Conservation (phyloP, 2,113 vertebrate species). For the Callorhinus ursinus region DNA sequence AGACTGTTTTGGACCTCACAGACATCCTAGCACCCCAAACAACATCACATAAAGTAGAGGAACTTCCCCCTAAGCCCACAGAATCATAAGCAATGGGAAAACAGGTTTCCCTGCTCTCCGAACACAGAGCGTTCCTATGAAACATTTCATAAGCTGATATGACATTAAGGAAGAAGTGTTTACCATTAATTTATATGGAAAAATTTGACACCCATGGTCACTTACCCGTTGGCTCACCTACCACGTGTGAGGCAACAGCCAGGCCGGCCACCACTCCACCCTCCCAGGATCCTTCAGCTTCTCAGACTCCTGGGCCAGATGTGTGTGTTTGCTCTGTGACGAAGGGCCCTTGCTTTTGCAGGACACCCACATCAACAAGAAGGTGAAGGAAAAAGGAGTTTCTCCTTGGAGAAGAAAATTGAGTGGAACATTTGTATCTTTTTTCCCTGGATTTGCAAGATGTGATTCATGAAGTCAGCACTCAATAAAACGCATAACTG, state of each 20-base stretch:
- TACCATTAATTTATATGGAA: background rate
- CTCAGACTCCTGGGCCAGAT: background rate
- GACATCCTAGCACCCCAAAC: background rate
- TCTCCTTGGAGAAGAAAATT: constrained; percentile 78
- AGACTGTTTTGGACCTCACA: background rate
- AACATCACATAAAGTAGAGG: background rate
- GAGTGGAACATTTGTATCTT: constrained; percentile 43
- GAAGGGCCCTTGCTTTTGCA: background rate
- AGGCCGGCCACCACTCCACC: too few species aligned
- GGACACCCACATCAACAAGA: background rate
- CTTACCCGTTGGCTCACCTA: background rate
- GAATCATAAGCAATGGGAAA: background rate
- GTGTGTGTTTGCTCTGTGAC: background rate
- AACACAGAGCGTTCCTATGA: background rate
- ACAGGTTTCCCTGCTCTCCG: background rate
- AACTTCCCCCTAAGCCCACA: background rate
- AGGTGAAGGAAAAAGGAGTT: constrained; percentile 70
- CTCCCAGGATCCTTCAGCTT: background rate
- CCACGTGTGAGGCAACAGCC: background rate
- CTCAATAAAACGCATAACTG: constrained; percentile 76
- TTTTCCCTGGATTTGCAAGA: constrained; percentile 70
- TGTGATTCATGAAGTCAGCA: constrained; percentile 75
- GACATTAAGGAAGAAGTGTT: background rate
- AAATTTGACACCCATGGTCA: background rate
- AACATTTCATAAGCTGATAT: background rate